These are phyloP conservation scores for Zelleria hepariella DNA, from an alignment of 2,888 invertebrate species.

Conservation along the genomic window DNA sequence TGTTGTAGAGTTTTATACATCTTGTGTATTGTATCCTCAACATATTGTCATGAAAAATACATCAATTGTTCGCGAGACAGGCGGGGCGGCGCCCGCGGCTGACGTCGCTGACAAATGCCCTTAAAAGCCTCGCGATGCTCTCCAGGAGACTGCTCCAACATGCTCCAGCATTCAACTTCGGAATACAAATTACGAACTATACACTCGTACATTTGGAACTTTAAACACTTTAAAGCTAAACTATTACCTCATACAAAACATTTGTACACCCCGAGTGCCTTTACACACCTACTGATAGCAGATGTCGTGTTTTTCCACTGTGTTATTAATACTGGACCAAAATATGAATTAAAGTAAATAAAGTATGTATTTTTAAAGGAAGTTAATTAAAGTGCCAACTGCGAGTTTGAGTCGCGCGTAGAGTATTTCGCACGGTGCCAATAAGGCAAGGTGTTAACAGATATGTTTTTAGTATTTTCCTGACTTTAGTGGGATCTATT, in stretches of 20 bases:
- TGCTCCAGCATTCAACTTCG: neutral
- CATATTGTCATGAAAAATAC: neutral
- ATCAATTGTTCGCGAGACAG: neutral
- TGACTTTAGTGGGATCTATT: no score
- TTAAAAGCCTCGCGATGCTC: constrained; percentile 12
- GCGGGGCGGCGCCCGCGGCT: neutral
- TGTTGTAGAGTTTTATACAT: neutral
- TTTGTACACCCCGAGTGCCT: neutral
- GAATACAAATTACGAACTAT: neutral
- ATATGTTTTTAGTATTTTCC: no score
- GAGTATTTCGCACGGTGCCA: no score
- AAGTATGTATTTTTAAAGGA: no score
- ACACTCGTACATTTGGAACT: neutral
- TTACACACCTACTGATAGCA: no score
- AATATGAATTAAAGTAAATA: no score
- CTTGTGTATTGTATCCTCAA: neutral
- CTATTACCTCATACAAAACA: neutral
- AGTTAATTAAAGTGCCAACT: no score
- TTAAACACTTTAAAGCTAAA: neutral
- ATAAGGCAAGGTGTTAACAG: no score
- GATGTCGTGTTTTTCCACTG: no score
- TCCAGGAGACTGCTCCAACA: neutral
- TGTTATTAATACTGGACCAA: no score
- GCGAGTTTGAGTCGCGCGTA: no score
- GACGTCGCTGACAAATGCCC: constrained; percentile 11